Evolutionary conservation across 2,113 vertebrate species (phyloP).

Genomic region (Prunella fulvescens): DNA sequence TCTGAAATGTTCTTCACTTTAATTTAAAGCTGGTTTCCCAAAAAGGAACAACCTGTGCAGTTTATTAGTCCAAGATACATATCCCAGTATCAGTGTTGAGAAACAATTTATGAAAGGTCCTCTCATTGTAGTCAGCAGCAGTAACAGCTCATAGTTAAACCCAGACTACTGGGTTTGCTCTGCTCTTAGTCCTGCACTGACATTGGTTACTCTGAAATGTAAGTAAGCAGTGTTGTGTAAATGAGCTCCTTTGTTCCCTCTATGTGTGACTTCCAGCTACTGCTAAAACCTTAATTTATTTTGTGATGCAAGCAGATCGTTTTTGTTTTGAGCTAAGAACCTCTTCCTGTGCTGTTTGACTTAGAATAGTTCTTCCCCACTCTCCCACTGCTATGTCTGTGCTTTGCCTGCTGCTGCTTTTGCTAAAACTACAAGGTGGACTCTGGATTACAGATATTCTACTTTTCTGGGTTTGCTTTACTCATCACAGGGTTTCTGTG

Average conservation of each 20-base stretch:
- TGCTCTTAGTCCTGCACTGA: background rate
- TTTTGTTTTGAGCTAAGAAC: background rate
- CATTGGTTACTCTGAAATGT: background rate
- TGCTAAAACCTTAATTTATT: background rate
- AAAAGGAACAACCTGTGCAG: background rate
- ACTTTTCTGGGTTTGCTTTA: background rate
- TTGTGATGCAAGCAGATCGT: background rate
- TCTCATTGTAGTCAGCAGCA: background rate
- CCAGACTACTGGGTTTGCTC: background rate
- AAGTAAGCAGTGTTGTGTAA: background rate
- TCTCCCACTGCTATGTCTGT: background rate
- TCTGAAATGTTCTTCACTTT: background rate
- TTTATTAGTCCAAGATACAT: background rate
- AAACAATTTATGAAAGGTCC: background rate
- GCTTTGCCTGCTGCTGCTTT: background rate
- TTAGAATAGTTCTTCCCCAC: background rate
- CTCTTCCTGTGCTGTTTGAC: background rate
- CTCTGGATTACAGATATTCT: background rate
- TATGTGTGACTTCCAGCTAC: background rate
- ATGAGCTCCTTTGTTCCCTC: background rate
- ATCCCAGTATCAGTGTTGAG: background rate
- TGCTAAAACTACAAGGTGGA: background rate
- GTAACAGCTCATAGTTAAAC: background rate
- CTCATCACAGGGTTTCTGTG: background rate
- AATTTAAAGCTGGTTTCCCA: background rate